Conservation (phyloP, 2,888 invertebrate species). For the Cosmopolites sordidus region DNA sequence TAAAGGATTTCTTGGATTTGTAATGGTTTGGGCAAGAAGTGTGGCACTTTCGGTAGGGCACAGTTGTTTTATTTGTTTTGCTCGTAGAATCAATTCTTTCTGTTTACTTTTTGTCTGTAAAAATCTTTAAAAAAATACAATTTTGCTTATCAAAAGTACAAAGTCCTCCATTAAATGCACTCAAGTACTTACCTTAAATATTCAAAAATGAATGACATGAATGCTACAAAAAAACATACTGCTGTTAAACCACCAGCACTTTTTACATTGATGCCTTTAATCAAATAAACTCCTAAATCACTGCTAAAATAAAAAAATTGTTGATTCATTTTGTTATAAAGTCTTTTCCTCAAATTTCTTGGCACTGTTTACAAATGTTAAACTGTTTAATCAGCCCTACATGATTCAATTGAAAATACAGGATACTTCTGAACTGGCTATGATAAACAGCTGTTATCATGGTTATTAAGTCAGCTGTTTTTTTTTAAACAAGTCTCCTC, state of each 20-base stretch:
- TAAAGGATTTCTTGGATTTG: slow-evolving; percentile 34
- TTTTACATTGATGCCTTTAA: slow-evolving; percentile 57
- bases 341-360: too few species aligned
- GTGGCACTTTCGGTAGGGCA: slow-evolving; percentile 49
- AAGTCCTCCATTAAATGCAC: too few species aligned
- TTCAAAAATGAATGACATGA: slow-evolving; percentile 61
- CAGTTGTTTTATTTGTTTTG: slow-evolving; percentile 41
- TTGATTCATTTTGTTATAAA: slow-evolving; percentile 16
- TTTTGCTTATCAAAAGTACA: not conserved
- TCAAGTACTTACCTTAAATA: slow-evolving; percentile 45
- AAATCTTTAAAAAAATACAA: slow-evolving; percentile 37
- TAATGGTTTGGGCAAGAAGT: slow-evolving; percentile 42
- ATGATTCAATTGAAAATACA: too few species aligned
- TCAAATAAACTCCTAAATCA: slow-evolving; percentile 60
- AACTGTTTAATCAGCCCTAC: too few species aligned
- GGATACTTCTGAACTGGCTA: too few species aligned
- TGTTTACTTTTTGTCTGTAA: slow-evolving; percentile 50
- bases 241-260: slow-evolving; percentile 54
- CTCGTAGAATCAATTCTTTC: slow-evolving; percentile 41
- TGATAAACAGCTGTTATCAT: too few species aligned
- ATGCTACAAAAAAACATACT: slow-evolving; percentile 57
- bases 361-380: too few species aligned
- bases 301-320: slow-evolving; percentile 60
- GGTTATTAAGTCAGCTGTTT: too few species aligned
- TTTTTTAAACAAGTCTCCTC: too few species aligned